Conservation (phyloP, 1,140 invertebrate species). For the Philotrypesis tridentata region DNA sequence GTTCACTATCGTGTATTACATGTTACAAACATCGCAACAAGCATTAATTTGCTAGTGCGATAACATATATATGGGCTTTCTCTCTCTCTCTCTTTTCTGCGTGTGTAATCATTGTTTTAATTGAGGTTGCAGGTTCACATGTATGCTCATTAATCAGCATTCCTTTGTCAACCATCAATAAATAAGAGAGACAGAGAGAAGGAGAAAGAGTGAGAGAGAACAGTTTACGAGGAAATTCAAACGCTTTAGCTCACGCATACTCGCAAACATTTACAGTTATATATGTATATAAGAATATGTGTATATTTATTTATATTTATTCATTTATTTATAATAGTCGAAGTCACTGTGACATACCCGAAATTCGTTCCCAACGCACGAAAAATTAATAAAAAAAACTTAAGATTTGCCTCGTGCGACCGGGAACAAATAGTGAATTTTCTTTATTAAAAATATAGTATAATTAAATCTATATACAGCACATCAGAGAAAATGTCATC, state of each 20-base stretch:
- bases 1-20: slow-evolving; percentile 15
- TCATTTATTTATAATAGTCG: background rate
- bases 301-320: too few species aligned
- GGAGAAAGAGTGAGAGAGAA: background rate
- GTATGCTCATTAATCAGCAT: slow-evolving; percentile 2
- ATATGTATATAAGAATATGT: too few species aligned
- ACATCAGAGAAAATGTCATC: background rate
- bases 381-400: background rate
- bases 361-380: slow-evolving; percentile 19
- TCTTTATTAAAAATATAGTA: background rate
- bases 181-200: background rate
- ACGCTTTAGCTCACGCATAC: too few species aligned
- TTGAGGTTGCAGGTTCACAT: slow-evolving; percentile 28
- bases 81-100: background rate
- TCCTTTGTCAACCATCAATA: background rate
- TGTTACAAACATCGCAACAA: slow-evolving; percentile 8
- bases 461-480: slow-evolving; percentile 15
- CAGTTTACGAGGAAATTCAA: background rate
- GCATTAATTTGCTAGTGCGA: slow-evolving; percentile 17
- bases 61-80: background rate
- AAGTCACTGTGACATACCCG: slow-evolving; percentile 47
- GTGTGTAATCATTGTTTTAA: slow-evolving; percentile 5
- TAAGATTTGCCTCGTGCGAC: background rate
- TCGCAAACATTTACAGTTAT: too few species aligned
- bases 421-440: slow-evolving; percentile 22